A percentile compares a stretch with the other conserved stretches of the same genome.
Conservation (phyloP, 2,113 vertebrate species). For the Rhinolophus sinicus region DNA sequence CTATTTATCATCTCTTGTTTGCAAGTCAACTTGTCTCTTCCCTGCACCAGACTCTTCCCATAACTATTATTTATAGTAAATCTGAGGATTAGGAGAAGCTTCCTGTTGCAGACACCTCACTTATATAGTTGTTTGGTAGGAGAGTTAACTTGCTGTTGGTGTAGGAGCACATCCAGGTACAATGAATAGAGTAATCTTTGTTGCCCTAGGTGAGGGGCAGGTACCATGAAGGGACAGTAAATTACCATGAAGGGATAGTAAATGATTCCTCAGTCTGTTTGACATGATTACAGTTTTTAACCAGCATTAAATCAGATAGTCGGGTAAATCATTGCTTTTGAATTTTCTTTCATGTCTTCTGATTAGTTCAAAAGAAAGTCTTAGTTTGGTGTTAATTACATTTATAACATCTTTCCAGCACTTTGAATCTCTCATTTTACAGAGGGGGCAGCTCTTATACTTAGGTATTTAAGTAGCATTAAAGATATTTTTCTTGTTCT, state of each 20-base stretch:
- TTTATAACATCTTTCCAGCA: neutral
- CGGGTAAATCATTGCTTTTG: neutral
- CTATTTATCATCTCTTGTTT: neutral
- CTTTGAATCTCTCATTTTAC: neutral
- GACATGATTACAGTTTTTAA: neutral
- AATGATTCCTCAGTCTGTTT: neutral
- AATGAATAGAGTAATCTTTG: neutral
- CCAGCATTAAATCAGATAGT: neutral
- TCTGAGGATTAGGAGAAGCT: neutral
- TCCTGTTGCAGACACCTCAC: neutral
- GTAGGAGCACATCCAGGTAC: neutral
- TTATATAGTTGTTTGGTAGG: neutral
- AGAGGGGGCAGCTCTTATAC: neutral
- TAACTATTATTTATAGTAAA: neutral
- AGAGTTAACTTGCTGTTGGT: neutral
- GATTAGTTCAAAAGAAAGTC: neutral
- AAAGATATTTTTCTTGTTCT: neutral
- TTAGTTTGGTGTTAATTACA: neutral
- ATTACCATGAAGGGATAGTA: neutral
- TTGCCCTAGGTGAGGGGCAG: neutral
- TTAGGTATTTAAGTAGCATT: neutral
- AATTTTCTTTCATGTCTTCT: neutral
- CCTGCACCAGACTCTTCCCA: neutral
- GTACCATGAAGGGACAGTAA: neutral
- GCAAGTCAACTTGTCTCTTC: neutral